Base-by-base conservation (phyloP, 1,140 invertebrate species). In the Drosophila arizonae region DNA sequence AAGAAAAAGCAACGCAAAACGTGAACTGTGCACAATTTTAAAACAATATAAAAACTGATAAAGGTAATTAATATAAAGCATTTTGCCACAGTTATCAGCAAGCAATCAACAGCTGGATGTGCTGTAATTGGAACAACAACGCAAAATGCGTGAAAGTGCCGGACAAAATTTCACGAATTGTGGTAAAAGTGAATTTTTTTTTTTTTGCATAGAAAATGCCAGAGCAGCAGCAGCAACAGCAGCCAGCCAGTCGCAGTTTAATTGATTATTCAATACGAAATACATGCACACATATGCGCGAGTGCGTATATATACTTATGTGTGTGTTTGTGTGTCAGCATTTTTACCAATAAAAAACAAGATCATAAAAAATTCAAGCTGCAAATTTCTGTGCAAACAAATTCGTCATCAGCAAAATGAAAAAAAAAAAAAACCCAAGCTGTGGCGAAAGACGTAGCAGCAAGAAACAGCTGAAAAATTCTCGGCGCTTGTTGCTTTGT, bases 181-280 rank as follows among this genome's bases (percentile, higher is more conserved):
- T 50, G 46, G 51, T 51, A 57, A 65, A 33, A 17, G 11, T 15
- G 46, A 30, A 13, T 30, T 15, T 24, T 33, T 13, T 17, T 30
- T n/a, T 15, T 24, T 33, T 13, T 61, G 56, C 50, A 79, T 84
- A 55, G 73, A 77, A 87, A 88, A 88, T 88, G 51, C 72, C 76
- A 88, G 79, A 88, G 79, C 66, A 71, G 57, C 45, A 61, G 52
- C 50, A 43, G 39, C 39, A 67, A 51, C 58, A 55, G n/a, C 48
- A 45, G 39, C 8, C 60, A 72, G 62, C 63, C 63, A 60, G 36
- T 41, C 64, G 60, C 66, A 70, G 73, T 87, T 88, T 72, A 88
- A 87, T 87, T 87, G 84, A 87, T 87, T 87, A 87, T 87, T 87
- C 85, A 87, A 87, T 87, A 80, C 81, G 72, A 75, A 84, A 78